Evolutionary conservation across 1,140 invertebrate genomes (phyloP).

Genomic region (Subanguina moxae): DNA sequence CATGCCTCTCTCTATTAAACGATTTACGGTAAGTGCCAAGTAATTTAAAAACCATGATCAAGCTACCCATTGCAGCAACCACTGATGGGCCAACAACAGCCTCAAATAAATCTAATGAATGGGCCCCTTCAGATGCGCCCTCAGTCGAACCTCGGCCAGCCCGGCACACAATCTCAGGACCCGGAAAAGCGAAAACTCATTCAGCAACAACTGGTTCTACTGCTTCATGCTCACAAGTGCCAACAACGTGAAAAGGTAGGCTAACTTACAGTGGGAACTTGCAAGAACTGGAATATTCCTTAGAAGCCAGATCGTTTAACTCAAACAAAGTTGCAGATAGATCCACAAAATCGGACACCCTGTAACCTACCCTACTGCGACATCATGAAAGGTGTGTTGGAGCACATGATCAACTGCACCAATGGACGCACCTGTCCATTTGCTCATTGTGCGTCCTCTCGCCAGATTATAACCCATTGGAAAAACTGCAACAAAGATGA

Average conservation of each 20-base stretch:
- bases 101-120: no score
- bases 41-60: no score
- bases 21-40: no score
- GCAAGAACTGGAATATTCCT: constrained; percentile 60
- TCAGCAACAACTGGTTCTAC: constrained; percentile 89
- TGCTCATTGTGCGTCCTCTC: constrained; percentile 91
- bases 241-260: constrained; percentile 73
- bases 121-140: no score
- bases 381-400: constrained; percentile 97
- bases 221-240: constrained; percentile 97
- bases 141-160: constrained; percentile 6
- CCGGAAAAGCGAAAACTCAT: constrained; percentile 95
- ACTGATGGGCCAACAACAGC: not conserved
- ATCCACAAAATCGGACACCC: constrained; percentile 2
- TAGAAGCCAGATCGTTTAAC: constrained; percentile 20
- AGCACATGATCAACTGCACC: constrained; percentile 94
- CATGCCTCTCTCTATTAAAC: no score
- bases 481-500: constrained; percentile 87
- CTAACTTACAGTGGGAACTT: no score
- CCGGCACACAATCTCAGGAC: constrained; percentile 67
- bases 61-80: not conserved
- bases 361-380: constrained; percentile 61
- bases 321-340: not conserved
- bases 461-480: constrained; percentile 97
- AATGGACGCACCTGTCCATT: constrained; percentile 70